phyloP scores from a whole-genome alignment of 2,888 invertebrate species.

The Clitarchus hookeri region DNA sequence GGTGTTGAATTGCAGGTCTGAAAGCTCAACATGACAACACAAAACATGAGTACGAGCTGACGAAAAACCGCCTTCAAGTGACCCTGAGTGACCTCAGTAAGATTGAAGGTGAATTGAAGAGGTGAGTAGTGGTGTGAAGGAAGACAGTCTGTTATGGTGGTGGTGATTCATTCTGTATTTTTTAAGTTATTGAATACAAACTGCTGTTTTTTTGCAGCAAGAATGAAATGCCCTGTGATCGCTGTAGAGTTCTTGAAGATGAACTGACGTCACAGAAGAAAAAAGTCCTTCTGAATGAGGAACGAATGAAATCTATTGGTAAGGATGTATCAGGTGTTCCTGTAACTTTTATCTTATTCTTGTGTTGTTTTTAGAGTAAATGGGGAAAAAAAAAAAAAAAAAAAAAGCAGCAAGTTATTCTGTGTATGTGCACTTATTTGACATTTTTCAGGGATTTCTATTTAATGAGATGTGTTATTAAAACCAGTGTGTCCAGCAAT shows the following conservation, averaged over 20 bases:
- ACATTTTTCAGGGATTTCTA: too few species aligned
- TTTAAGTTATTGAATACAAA: neutral
- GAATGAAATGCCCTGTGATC: neutral
- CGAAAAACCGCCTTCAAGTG: constrained; percentile 4
- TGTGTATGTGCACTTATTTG: too few species aligned
- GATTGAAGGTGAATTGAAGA: neutral
- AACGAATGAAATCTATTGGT: neutral
- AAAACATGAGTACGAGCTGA: neutral
- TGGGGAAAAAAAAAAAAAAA: too few species aligned
- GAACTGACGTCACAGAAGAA: neutral
- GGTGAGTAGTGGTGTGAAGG: neutral
- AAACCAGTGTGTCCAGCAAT: too few species aligned
- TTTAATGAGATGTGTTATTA: too few species aligned
- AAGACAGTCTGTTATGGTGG: too few species aligned
- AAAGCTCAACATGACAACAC: neutral
- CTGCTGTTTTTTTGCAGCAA: neutral
- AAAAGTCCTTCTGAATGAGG: neutral
- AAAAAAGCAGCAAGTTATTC: too few species aligned
- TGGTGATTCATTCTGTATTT: neutral
- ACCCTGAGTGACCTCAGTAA: neutral
- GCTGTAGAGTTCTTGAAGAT: neutral
- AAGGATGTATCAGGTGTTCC: neutral
- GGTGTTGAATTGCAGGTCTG: neutral
- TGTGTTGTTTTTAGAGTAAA: too few species aligned
- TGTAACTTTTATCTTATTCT: neutral